A percentile compares a stretch with the other conserved stretches of the same genome.
Evolutionary conservation across 2,797 vertebrate genomes (phyloP).

Genomic region (Sebastes taczanowskii): DNA sequence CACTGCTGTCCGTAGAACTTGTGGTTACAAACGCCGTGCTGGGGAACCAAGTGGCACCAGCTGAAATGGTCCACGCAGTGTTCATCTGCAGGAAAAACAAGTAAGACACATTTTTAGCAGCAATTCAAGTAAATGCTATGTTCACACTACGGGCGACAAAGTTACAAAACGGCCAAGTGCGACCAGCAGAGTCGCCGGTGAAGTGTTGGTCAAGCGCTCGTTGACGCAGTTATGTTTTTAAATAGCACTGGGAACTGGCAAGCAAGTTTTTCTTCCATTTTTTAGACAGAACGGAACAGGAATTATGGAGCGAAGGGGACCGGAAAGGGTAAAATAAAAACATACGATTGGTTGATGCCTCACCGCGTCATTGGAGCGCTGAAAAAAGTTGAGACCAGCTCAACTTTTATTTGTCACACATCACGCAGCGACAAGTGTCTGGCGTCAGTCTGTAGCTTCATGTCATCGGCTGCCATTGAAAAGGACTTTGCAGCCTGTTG

Average conservation of each 20-base stretch:
- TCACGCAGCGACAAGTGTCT: background rate
- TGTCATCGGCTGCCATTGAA: background rate
- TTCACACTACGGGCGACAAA: background rate
- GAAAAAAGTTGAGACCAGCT: background rate
- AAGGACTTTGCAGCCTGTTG: background rate
- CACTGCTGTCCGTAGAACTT: slow-evolving; percentile 97
- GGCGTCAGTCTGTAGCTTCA: background rate
- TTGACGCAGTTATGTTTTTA: background rate
- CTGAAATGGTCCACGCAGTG: slow-evolving; percentile 91
- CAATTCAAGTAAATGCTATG: background rate
- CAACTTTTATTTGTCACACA: no score
- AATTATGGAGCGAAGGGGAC: background rate
- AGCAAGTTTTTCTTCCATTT: no score
- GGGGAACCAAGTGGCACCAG: slow-evolving; percentile 96
- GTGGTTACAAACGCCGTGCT: slow-evolving; percentile 95
- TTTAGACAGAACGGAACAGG: no score
- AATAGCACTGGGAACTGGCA: background rate
- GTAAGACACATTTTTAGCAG: background rate
- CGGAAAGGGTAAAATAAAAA: background rate
- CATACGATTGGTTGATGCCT: background rate
- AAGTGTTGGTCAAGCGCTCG: background rate
- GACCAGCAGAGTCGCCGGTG: background rate
- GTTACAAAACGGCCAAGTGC: background rate
- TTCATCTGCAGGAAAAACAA: slow-evolving; percentile 79
- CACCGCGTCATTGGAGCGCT: background rate